Percentiles rank a stretch among this genome's conserved stretches.
These are phyloP conservation scores for Mungos mungo DNA, from an alignment of 2,113 vertebrate genomes.

Conservation along the genomic window DNA sequence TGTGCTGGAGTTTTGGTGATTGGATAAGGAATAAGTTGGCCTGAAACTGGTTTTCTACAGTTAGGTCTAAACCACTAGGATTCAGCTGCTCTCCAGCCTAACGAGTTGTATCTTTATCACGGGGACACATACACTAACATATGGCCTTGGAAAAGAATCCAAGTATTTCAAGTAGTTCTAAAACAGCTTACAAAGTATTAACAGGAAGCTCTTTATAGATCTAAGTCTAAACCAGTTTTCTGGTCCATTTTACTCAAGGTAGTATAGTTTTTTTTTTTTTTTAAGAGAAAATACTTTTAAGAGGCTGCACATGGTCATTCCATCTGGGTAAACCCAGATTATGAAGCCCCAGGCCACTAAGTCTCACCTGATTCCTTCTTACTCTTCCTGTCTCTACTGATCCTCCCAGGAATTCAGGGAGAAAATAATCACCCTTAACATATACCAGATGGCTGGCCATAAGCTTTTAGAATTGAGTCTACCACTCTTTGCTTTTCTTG, in stretches of 20 bases:
- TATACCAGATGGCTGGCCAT: not conserved
- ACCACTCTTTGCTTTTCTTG: not conserved
- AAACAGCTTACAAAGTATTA: not conserved
- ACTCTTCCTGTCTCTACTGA: not conserved
- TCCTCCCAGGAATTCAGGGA: not conserved
- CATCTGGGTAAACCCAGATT: not conserved
- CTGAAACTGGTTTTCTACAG: not conserved
- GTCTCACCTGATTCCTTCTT: not conserved
- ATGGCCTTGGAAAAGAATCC: not conserved
- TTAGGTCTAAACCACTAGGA: not conserved
- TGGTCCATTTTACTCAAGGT: not conserved
- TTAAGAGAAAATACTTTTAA: not conserved
- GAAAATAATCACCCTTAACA: not conserved
- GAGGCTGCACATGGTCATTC: not conserved
- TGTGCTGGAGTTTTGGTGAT: not conserved
- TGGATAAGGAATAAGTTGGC: not conserved
- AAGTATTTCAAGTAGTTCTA: not conserved
- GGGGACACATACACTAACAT: not conserved
- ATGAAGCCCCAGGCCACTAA: not conserved
- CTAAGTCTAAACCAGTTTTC: not conserved
- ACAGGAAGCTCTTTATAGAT: not conserved
- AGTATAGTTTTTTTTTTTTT: not conserved
- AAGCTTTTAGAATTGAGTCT: not conserved
- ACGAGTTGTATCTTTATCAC: not conserved
- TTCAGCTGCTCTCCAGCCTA: not conserved